Evolutionary conservation across 2,888 invertebrate species (phyloP).

Genomic region (Corbicula japonica): DNA sequence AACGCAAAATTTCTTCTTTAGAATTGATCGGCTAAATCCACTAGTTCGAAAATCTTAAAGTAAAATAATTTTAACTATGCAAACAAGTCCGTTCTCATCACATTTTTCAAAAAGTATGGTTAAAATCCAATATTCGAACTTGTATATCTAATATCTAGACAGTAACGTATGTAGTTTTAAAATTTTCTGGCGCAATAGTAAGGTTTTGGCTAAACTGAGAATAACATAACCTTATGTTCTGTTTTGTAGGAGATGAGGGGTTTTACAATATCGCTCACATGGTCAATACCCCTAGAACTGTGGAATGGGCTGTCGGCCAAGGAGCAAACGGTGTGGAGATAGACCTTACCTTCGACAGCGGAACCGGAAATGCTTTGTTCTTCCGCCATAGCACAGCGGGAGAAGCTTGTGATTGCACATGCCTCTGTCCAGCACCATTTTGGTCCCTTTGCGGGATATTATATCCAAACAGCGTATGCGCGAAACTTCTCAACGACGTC

Average conservation of each 20-base stretch:
- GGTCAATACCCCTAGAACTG: conserved; percentile 15
- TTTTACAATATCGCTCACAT: conserved; percentile 41
- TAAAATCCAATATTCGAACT: too few species aligned
- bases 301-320: conserved; percentile 23
- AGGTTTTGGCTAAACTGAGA: too few species aligned
- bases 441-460: neutral
- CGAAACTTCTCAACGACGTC: conserved; percentile 16
- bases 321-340: conserved; percentile 34
- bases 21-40: too few species aligned
- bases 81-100: too few species aligned
- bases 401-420: conserved; percentile 33
- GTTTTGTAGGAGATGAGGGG: conserved; percentile 24
- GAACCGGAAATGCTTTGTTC: neutral
- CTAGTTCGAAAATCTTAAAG: too few species aligned
- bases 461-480: conserved; percentile 3
- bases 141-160: too few species aligned
- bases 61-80: too few species aligned
- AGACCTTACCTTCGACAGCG: conserved; percentile 17
- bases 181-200: too few species aligned
- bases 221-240: too few species aligned
- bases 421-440: conserved; percentile 30
- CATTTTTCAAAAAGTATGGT: too few species aligned
- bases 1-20: too few species aligned
- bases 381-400: conserved; percentile 14
- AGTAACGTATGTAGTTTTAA: too few species aligned